Conservation (phyloP, 2,888 invertebrate genomes). For the Microctonus aethiopoides region DNA sequence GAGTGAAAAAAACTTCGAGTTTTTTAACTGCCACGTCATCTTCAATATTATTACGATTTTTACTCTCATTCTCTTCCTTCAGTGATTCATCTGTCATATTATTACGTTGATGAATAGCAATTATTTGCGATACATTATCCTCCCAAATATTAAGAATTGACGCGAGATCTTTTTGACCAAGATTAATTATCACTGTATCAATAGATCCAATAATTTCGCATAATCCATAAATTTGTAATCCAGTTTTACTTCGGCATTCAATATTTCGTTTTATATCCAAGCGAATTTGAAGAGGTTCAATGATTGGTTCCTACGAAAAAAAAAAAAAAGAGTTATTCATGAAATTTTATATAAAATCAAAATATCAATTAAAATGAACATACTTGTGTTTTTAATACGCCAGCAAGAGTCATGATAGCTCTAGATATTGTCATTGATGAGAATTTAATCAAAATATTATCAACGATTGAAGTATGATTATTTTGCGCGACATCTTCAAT, state of each 20-base stretch:
- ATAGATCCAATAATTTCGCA: conserved; percentile 76
- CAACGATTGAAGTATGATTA: conserved; percentile 67
- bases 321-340: background rate
- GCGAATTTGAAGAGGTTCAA: conserved; percentile 79
- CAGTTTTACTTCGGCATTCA: conserved; percentile 63
- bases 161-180: conserved; percentile 81
- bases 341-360: background rate
- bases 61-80: conserved; percentile 39
- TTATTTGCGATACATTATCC: conserved; percentile 73
- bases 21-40: conserved; percentile 74
- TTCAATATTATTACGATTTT: conserved; percentile 29
- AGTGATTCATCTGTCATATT: conserved; percentile 15
- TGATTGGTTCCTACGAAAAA: conserved; percentile 74
- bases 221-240: conserved; percentile 55
- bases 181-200: conserved; percentile 75
- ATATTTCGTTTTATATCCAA: conserved; percentile 79
- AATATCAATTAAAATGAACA: conserved; percentile 4
- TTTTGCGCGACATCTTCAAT: conserved; percentile 36
- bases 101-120: conserved; percentile 52
- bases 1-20: conserved; percentile 79
- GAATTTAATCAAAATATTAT: conserved; percentile 78
- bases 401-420: conserved; percentile 79
- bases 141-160: conserved; percentile 78
- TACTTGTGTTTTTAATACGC: conserved; percentile 79
- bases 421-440: conserved; percentile 76